phyloP scores from a whole-genome alignment of 2,888 invertebrate species.

The Athetis lepigone region DNA sequence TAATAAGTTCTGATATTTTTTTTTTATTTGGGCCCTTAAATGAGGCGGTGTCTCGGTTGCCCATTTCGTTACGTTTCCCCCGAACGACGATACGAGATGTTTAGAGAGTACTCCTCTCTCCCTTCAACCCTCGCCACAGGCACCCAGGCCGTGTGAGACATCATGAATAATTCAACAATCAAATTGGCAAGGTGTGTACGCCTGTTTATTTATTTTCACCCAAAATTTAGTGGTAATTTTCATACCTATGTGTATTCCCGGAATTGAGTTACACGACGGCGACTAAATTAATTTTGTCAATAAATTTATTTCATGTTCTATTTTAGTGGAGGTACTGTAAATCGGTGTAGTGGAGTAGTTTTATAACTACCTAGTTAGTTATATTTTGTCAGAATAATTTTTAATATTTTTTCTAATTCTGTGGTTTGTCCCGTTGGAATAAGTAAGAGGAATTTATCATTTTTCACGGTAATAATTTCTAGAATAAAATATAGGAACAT shows the following conservation, averaged over 20 bases:
- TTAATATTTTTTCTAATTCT: too few species aligned
- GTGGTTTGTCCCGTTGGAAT: neutral
- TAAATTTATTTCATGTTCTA: conserved; percentile 26
- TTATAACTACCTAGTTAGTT: neutral
- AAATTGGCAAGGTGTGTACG: conserved; percentile 88
- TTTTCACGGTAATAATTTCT: conserved; percentile 1
- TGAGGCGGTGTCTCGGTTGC: conserved; percentile 78
- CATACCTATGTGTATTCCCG: conserved; percentile 70
- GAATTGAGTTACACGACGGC: conserved; percentile 60
- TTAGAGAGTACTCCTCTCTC: conserved; percentile 73
- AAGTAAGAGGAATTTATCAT: neutral
- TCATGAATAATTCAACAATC: conserved; percentile 89
- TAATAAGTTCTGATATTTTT: conserved; percentile 75
- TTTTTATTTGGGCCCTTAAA: conserved; percentile 78
- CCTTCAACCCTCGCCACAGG: conserved; percentile 67
- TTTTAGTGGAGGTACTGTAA: neutral
- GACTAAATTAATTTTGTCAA: conserved; percentile 63
- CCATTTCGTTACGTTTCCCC: conserved; percentile 82
- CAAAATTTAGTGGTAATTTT: conserved; percentile 82
- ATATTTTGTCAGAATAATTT: too few species aligned
- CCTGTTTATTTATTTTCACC: conserved; percentile 86
- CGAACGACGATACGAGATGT: conserved; percentile 76
- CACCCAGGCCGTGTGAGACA: conserved; percentile 78
- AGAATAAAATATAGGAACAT: neutral
- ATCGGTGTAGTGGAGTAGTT: neutral